Evolutionary conservation across 2,797 vertebrate genomes (phyloP).

Genomic region (Leuciscus waleckii): DNA sequence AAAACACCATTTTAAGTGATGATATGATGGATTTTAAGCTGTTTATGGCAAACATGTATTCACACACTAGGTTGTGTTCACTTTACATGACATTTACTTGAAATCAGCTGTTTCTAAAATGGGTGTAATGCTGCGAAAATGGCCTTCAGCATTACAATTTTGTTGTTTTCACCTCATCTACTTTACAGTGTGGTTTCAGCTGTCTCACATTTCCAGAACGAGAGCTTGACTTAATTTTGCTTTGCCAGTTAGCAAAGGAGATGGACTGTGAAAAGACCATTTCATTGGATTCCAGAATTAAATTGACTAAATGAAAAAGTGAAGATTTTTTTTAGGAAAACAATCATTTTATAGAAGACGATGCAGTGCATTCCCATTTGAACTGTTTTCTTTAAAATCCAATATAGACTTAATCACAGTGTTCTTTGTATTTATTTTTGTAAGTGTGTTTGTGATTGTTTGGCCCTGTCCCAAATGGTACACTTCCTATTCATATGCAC

Average conservation of each 20-base stretch:
- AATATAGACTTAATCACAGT: background rate
- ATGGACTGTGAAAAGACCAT: slow-evolving; percentile 31
- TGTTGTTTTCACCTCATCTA: slow-evolving; percentile 44
- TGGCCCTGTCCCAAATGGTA: no score
- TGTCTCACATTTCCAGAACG: slow-evolving; percentile 16
- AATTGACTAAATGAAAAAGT: slow-evolving; percentile 17
- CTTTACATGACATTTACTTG: background rate
- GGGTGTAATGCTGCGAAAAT: background rate
- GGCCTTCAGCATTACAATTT: background rate
- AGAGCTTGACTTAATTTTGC: slow-evolving; percentile 24
- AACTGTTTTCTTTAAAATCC: background rate
- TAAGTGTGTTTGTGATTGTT: background rate
- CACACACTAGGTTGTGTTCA: background rate
- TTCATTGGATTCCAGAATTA: slow-evolving; percentile 19
- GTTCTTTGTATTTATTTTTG: background rate
- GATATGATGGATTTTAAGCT: background rate
- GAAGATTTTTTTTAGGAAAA: background rate
- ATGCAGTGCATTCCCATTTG: background rate
- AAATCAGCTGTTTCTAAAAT: background rate
- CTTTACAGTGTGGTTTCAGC: slow-evolving; percentile 4
- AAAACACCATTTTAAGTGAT: background rate
- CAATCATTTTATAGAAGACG: background rate
- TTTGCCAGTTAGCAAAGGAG: background rate
- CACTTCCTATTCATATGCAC: no score
- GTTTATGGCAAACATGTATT: background rate